These are phyloP conservation scores for Orius insidiosus DNA, from an alignment of 1,140 invertebrate genomes.

Conservation along the genomic window DNA sequence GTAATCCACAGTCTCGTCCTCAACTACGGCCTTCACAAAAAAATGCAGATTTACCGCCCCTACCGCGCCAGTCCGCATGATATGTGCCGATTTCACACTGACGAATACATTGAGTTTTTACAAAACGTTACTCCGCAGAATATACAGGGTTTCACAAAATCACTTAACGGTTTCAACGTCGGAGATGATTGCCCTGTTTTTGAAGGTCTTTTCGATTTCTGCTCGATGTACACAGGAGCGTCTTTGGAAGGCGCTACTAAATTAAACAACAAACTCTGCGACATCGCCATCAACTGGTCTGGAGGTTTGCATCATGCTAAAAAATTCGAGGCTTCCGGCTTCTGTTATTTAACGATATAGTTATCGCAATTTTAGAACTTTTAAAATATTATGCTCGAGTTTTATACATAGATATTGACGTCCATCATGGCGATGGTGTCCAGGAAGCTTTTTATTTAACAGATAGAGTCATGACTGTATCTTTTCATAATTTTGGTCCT, in stretches of 20 bases:
- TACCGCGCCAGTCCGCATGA: conserved; percentile 88
- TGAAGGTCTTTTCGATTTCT: conserved; percentile 97
- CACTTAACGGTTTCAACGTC: conserved; percentile 86
- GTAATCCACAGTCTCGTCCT: conserved; percentile 91
- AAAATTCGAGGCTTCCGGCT: conserved; percentile 95
- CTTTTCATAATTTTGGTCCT: conserved; percentile 98
- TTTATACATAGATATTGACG: conserved; percentile 97
- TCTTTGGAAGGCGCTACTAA: conserved; percentile 89
- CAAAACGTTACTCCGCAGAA: conserved; percentile 92
- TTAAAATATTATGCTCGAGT: conserved; percentile 90
- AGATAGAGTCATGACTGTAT: conserved; percentile 97
- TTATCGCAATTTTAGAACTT: conserved; percentile 92
- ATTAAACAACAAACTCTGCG: conserved; percentile 73
- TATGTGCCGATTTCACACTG: conserved; percentile 95
- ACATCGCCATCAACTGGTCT: conserved; percentile 98
- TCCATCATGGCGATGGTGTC: conserved; percentile 99
- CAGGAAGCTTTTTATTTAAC: conserved; percentile 99
- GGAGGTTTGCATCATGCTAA: conserved; percentile 98
- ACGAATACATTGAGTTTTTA: conserved; percentile 96
- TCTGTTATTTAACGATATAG: conserved; percentile 98
- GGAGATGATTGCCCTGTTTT: conserved; percentile 99
- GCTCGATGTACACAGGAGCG: conserved; percentile 92
- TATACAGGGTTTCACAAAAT: conserved; percentile 85
- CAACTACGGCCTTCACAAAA: conserved; percentile 89
- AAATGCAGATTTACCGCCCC: conserved; percentile 91